A percentile compares a stretch with the other conserved stretches of the same genome.
phyloP scores from a whole-genome alignment of 2,113 vertebrate genomes.

The Misgurnus anguillicaudatus region DNA sequence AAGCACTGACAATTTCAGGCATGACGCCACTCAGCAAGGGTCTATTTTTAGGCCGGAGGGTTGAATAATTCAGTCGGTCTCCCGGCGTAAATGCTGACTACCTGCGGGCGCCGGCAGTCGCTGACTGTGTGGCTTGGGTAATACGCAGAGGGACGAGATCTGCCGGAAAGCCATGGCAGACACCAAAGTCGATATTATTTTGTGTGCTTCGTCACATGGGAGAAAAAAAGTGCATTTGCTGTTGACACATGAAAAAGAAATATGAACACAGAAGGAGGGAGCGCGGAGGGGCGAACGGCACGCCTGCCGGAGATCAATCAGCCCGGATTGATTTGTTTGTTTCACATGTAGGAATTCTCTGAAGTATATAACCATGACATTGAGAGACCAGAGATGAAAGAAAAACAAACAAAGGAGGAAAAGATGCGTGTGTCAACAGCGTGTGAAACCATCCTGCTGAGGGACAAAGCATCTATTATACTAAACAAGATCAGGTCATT shows the following conservation, averaged over 20 bases:
- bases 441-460: conserved; percentile 10
- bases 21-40: conserved; percentile 45
- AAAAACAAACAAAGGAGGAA: conserved; percentile 31
- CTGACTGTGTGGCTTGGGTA: conserved; percentile 37
- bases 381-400: conserved; percentile 38
- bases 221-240: conserved; percentile 70
- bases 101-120: not conserved
- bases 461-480: conserved; percentile 74
- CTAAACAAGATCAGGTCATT: conserved; percentile 63
- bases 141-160: conserved; percentile 40
- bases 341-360: conserved; percentile 51
- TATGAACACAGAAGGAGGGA: conserved; percentile 56
- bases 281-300: conserved; percentile 52
- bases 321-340: conserved; percentile 54
- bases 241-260: conserved; percentile 66
- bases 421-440: not conserved
- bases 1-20: conserved; percentile 46
- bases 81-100: conserved; percentile 42
- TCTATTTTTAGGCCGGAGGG: conserved; percentile 58
- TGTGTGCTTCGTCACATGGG: conserved; percentile 66
- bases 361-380: conserved; percentile 49
- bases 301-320: conserved; percentile 50
- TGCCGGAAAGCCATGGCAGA: conserved; percentile 67
- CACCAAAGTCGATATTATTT: conserved; percentile 63
- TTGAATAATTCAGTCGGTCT: conserved; percentile 64